A percentile compares a stretch with the other conserved stretches of the same genome.
Evolutionary conservation across 2,113 vertebrate species (phyloP).

Genomic region (Poeciliopsis occidentalis): DNA sequence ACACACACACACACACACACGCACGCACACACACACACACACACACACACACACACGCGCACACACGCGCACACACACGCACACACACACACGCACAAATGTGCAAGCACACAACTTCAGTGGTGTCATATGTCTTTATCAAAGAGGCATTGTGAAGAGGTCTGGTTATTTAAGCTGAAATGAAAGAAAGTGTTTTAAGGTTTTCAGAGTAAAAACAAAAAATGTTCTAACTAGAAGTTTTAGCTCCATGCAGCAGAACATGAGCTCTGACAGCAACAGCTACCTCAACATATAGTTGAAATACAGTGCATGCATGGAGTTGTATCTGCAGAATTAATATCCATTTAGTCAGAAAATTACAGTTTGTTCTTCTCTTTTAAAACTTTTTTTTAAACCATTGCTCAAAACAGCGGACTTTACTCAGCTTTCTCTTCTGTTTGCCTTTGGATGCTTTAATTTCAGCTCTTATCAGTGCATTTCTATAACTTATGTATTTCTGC

Average conservation of each 20-base stretch:
- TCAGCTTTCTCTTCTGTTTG: neutral
- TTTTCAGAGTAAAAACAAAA: slow-evolving; percentile 1
- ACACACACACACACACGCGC: neutral
- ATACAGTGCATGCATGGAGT: neutral
- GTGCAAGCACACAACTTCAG: slow-evolving; percentile 23
- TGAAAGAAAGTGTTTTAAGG: slow-evolving; percentile 15
- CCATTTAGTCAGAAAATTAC: no score
- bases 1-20: no score
- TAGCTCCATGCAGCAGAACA: neutral
- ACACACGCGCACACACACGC: no score
- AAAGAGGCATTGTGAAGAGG: slow-evolving; percentile 75
- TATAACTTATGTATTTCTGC: neutral
- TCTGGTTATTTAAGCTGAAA: slow-evolving; percentile 19
- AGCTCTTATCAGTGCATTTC: neutral
- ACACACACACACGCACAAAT: slow-evolving; percentile 29
- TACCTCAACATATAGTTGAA: neutral
- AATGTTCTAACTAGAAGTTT: neutral
- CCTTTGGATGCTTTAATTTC: neutral
- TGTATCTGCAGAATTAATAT: neutral
- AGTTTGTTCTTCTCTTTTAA: neutral
- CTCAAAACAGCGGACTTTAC: no score
- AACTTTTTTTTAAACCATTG: no score
- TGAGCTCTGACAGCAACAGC: neutral
- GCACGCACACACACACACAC: no score
- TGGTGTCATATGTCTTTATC: slow-evolving; percentile 75